Conservation (phyloP, 1,140 invertebrate species). For the Antheraea mylitta region DNA sequence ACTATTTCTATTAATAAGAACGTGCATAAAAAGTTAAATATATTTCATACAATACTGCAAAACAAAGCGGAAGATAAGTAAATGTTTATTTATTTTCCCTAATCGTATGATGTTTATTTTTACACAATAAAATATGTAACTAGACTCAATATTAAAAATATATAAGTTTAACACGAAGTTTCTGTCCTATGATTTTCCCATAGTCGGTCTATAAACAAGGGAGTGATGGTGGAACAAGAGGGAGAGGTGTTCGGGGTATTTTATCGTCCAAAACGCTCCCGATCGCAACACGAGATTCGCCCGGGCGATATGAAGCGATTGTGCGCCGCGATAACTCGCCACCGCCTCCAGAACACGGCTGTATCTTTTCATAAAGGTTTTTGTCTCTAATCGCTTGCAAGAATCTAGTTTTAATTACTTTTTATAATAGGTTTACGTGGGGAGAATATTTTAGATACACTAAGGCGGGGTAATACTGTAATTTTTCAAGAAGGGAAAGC, state of each 20-base stretch:
- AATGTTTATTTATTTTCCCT: no score
- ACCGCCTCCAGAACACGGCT: constrained; percentile 29
- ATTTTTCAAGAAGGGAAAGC: neutral
- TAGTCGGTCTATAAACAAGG: no score
- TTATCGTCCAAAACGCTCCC: constrained; percentile 38
- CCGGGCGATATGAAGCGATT: constrained; percentile 27
- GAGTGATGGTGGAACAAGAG: neutral
- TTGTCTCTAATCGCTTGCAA: constrained; percentile 28
- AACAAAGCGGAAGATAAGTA: no score
- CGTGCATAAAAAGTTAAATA: neutral
- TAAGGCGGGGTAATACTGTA: neutral
- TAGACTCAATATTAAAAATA: no score
- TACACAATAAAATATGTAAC: no score
- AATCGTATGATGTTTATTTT: no score
- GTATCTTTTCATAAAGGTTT: constrained; percentile 42
- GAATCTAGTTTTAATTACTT: constrained; percentile 44
- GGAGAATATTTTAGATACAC: constrained; percentile 8
- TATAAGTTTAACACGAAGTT: no score
- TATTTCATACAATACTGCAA: neutral
- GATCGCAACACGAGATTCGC: constrained; percentile 35
- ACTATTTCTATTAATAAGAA: neutral
- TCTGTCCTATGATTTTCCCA: no score
- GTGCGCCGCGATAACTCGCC: constrained; percentile 21
- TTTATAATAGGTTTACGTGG: constrained; percentile 34
- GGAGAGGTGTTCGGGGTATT: constrained; percentile 16